Percentiles rank a stretch among this genome's conserved stretches.
Conservation (phyloP, 2,888 invertebrate species). For the Callinectes sapidus region DNA sequence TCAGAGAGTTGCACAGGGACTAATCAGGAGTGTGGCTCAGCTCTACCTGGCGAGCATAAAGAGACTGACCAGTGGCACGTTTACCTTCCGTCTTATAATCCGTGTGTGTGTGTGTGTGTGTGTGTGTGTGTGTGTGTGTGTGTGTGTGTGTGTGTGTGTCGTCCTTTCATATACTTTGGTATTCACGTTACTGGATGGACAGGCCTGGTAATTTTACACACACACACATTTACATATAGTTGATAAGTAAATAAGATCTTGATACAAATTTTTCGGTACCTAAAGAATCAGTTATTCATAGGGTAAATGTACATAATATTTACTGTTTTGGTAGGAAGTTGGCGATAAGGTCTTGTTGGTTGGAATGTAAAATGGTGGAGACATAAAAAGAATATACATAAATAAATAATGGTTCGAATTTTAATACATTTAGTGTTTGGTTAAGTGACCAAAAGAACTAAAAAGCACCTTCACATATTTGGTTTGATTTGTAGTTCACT, state of each 20-base stretch:
- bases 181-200: neutral
- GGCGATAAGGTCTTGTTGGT: no score
- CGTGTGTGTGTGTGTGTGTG: slow-evolving; percentile 1
- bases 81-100: neutral
- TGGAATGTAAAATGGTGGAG: no score
- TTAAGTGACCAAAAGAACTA: no score
- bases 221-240: neutral
- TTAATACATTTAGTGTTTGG: no score
- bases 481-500: no score
- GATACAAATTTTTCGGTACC: neutral
- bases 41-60: neutral
- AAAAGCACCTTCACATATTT: no score
- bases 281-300: no score
- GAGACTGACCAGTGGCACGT: neutral
- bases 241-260: neutral
- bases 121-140: slow-evolving; percentile 1
- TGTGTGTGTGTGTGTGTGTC: neutral
- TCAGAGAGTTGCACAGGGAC: no score
- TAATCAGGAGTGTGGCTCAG: neutral
- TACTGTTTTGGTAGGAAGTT: no score
- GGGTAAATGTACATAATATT: neutral
- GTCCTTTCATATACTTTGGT: neutral
- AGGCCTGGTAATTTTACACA: neutral
- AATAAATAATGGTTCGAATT: no score
- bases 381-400: no score